These are phyloP conservation scores for Eutrigla gurnardus DNA, from an alignment of 2,797 vertebrate genomes.

Conservation along the genomic window DNA sequence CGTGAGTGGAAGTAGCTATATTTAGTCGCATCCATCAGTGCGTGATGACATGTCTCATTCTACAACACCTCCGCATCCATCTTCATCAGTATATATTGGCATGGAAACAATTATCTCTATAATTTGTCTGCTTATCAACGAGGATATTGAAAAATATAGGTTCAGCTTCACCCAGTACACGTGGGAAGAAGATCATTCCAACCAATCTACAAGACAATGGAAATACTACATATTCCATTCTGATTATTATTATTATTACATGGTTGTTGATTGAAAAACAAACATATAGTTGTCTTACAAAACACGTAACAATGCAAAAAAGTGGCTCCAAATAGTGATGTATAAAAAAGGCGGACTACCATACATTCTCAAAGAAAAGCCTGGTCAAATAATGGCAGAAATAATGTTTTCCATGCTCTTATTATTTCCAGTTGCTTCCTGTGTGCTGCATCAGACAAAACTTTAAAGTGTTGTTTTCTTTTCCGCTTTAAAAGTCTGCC, in stretches of 20 bases:
- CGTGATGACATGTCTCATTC: neutral
- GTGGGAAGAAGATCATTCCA: neutral
- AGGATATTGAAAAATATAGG: neutral
- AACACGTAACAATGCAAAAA: neutral
- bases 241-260: too few species aligned
- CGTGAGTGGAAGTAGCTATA: neutral
- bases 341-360: neutral
- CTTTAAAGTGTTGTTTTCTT: too few species aligned
- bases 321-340: neutral
- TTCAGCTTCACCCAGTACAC: neutral
- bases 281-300: neutral
- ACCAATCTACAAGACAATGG: neutral
- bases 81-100: constrained; percentile 5
- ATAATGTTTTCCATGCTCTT: neutral
- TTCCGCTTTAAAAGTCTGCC: neutral
- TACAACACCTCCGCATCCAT: neutral
- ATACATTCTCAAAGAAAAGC: neutral
- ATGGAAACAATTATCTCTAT: neutral
- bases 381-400: neutral
- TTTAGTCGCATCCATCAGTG: neutral
- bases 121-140: neutral
- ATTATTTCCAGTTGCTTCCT: neutral
- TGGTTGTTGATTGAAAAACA: too few species aligned
- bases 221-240: too few species aligned
- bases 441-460: neutral